Base-by-base conservation (phyloP, 37 sponge, comb jelly and placozoan species). In the Crambe crambe region DNA sequence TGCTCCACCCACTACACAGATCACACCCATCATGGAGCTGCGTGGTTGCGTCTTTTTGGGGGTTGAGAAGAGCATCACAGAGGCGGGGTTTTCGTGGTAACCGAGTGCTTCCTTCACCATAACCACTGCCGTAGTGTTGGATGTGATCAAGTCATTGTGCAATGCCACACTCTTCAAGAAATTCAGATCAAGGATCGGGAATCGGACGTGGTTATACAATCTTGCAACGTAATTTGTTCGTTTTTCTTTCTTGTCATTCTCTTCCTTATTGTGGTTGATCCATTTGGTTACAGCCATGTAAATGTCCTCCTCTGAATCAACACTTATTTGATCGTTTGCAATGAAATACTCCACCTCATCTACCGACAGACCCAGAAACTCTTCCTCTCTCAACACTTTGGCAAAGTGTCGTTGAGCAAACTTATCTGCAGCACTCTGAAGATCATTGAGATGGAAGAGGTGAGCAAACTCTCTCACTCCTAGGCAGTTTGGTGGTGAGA, bases 31-130 rank as follows among this genome's bases (percentile, higher is more conserved):
- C 30, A 89, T 67, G 22, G 86, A 93, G 23, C 77, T 85, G 0
- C 93, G 73, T 44, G 89, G 86, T 37, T 86, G 93, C 20, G 86
- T 89, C 74, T 89, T 89, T 61, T 76, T 84, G 3, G 89, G 85
- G 58, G 75, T 78, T 4, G 76, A 59, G 64, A 85, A 86, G 8
- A 78, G 64, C 25, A 88, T 81, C 17, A 84, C 69, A 42, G 79
- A 78, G 37, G 77, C 80, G 1, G 93, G 89, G 41, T 93, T 89
- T 32, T 85, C 78, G 64, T 90, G 85, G 68, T 94, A 87, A 26
- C 83, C 82, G 31, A 80, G 27, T 35, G 91, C 91, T 20, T 87
- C 80, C 58, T 80, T 31, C 18, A 92, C 27, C 90, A 90, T 90
- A 17, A 74, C 58, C 51, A 83, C 66, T 23, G 72, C 77, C 0